Conservation (phyloP, 2,888 invertebrate species). For the Cryptosula pallasiana region DNA sequence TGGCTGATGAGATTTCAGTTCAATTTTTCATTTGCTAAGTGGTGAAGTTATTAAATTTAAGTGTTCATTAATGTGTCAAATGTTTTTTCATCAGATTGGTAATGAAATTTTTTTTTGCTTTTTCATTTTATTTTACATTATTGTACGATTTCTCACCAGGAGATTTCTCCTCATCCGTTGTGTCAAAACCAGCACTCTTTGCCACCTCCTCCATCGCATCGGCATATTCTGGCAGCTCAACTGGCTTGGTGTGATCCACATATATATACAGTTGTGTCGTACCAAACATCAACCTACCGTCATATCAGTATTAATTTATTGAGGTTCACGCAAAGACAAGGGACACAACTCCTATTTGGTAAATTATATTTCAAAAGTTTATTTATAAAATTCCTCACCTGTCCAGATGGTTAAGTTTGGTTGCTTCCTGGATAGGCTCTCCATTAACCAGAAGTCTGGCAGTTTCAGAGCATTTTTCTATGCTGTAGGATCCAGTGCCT, state of each 20-base stretch:
- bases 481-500: slow-evolving; percentile 44
- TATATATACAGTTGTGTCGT: slow-evolving; percentile 59
- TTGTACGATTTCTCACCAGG: slow-evolving; percentile 34
- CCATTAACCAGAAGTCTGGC: slow-evolving; percentile 57
- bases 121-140: no score
- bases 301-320: no score
- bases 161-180: slow-evolving; percentile 39
- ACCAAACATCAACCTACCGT: slow-evolving; percentile 58
- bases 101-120: no score
- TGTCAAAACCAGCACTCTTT: slow-evolving; percentile 44
- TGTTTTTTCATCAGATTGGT: no score
- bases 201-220: slow-evolving; percentile 59
- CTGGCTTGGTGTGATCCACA: slow-evolving; percentile 50
- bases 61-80: no score
- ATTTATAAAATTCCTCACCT: slow-evolving; percentile 52
- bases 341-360: no score
- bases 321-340: no score
- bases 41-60: no score
- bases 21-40: no score
- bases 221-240: slow-evolving; percentile 49
- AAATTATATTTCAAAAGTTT: no score
- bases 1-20: no score
- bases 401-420: slow-evolving; percentile 57
- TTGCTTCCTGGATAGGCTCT: slow-evolving; percentile 52
- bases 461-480: slow-evolving; percentile 49